These are phyloP conservation scores for Mormyrus hasselquistii DNA, from an alignment of 2,797 vertebrate genomes.

Conservation along the genomic window DNA sequence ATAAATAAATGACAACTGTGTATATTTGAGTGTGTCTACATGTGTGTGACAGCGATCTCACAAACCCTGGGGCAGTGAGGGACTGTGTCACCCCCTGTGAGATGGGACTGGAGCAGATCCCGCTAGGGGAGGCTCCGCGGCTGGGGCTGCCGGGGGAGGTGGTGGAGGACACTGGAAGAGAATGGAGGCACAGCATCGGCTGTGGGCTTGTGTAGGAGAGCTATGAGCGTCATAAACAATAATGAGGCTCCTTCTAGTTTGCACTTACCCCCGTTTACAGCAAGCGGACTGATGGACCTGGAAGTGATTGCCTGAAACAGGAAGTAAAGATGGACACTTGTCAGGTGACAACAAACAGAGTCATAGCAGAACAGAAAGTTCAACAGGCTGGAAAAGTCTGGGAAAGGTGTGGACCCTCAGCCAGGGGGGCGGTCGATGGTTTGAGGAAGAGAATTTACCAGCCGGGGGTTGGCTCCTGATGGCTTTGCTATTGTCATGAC, in stretches of 20 bases:
- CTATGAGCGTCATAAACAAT: background rate
- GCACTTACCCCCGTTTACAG: slow-evolving; percentile 74
- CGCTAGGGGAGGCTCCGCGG: slow-evolving; percentile 77
- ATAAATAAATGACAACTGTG: background rate
- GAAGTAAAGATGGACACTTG: background rate
- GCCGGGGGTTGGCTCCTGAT: slow-evolving; percentile 77
- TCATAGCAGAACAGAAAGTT: background rate
- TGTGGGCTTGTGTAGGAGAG: background rate
- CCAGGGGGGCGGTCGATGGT: background rate
- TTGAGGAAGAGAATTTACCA: slow-evolving; percentile 61
- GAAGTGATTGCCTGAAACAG: slow-evolving; percentile 72
- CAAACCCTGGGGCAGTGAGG: slow-evolving; percentile 80
- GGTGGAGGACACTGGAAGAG: slow-evolving; percentile 75
- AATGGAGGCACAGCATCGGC: background rate
- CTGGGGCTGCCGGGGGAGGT: slow-evolving; percentile 82
- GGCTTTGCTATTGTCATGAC: slow-evolving; percentile 74
- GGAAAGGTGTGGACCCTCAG: background rate
- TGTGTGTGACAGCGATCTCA: slow-evolving; percentile 18
- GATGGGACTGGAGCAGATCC: slow-evolving; percentile 62
- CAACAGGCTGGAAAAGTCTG: background rate
- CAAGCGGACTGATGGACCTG: slow-evolving; percentile 79
- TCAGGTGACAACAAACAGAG: background rate
- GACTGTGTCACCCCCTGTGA: slow-evolving; percentile 76
- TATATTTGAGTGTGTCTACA: background rate
- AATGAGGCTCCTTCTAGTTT: background rate